Percentiles rank a stretch among this genome's conserved stretches.
These are phyloP conservation scores for Anthrax anthrax DNA, from an alignment of 2,888 invertebrate genomes.

Conservation along the genomic window DNA sequence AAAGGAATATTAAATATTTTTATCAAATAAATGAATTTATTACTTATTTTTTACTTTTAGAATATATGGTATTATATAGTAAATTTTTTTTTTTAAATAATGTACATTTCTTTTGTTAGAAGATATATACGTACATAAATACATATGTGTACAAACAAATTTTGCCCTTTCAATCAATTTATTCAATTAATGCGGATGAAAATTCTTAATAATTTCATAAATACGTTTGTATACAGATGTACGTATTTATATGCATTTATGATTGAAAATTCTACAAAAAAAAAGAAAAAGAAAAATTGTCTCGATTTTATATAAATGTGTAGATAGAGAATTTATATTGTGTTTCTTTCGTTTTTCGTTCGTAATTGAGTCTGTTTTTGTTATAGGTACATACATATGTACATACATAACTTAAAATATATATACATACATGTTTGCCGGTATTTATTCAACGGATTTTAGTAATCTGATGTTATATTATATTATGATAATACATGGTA, in stretches of 20 bases:
- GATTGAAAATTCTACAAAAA: too few relatives aligned
- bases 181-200: conserved; percentile 11
- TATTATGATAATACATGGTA: too few relatives aligned
- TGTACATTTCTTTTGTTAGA: too few relatives aligned
- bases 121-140: too few relatives aligned
- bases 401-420: background rate
- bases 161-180: conserved; percentile 13
- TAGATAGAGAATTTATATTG: too few relatives aligned
- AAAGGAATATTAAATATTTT: too few relatives aligned
- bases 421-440: background rate
- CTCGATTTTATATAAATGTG: background rate
- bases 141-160: background rate
- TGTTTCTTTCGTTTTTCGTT: background rate
- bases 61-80: too few relatives aligned
- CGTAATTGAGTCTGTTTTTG: background rate
- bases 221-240: background rate
- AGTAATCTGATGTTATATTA: background rate
- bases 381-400: too few relatives aligned
- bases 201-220: conserved; percentile 1
- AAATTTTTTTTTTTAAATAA: too few relatives aligned
- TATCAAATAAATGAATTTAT: too few relatives aligned
- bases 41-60: too few relatives aligned
- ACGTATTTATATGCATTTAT: too few relatives aligned
- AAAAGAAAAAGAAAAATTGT: background rate
- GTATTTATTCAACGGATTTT: background rate